Base-by-base conservation (phyloP, 2,113 vertebrate genomes). In the Ameiurus melas region DNA sequence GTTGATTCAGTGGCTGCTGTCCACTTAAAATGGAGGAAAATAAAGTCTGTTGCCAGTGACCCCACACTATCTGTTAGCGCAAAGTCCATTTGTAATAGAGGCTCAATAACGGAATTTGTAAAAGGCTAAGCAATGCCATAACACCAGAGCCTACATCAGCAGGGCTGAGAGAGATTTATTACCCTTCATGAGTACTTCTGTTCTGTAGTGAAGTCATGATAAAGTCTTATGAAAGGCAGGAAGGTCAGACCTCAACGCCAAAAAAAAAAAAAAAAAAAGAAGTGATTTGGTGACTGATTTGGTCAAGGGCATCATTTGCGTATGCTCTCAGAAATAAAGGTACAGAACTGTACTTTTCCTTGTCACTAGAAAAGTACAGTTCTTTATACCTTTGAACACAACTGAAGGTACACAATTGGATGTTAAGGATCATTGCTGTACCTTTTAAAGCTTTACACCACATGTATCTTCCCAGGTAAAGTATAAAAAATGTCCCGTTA, bases 21-120 rank as follows among this genome's bases (percentile, higher is more conserved):
- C 87, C 82, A 80, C 87, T 88, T 88, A 88, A 88, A 88, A 88
- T 73, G 83, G 82, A 79, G 58, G 71, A 79, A 85, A 88, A 88
- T 88, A 88, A 88, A 88, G 73, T 78, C 55, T 78, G 36, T 55
- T 88, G 86, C 70, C 55, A 75, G 86, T 88, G 87, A 88, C 43
- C 87, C 87, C 78, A 84, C 84, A 77, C 82, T 84, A 88, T 88
- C 70, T 64, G 81, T 88, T 88, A 84, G 81, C 82, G 16, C 81
- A 78, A 88, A 84, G 83, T 53, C 71, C 30, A 75, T 88, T 84
- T 83, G 71, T 84, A 88, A 88, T 78, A 55, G 70, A 88, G 71
- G 87, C 58, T 88, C 82, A 58, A 84, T 88, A 88, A 84, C n/a
- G 39, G 86, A 84, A 77, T 88, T 53, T 88, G 70, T 88, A 78